Base-by-base conservation (phyloP, 2,113 vertebrate genomes). In the Andinoacara biseriatus region DNA sequence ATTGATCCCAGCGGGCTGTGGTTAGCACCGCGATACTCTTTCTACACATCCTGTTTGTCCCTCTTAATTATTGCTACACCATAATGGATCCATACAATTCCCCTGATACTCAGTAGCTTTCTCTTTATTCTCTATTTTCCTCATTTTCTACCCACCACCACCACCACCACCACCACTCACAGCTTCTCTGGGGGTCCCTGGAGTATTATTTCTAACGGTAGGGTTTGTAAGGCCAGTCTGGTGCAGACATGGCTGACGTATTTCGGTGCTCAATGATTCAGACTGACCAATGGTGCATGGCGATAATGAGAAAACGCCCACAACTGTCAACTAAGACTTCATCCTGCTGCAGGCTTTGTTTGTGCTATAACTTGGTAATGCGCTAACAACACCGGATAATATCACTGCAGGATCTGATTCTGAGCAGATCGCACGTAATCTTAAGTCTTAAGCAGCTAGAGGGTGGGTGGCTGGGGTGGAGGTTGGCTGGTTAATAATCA, bases 31-130 rank as follows among this genome's bases (percentile, higher is more conserved):
- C 86, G 76, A 26, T 81, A 80, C 65, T 87, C 78, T 61, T 80
- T 90, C 69, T 82, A 52, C 81, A 80, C 86, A 83, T 86, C 88
- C 81, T 86, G 86, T 91, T 93, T 91, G 88, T 92, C 88, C 90
- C 84, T 91, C 87, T 94, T 93, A 93, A 94, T 95, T 93, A 95
- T 74, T 58, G 80, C 78, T n/a, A 38, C 87, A 62, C 86, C 80
- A 84, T 87, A 91, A 93, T 75, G 54, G 88, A 92, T 92, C 78
- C 75, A 90, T 81, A 89, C 86, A 90, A 82, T 69, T 91, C 92
- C 91, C 90, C 74, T 82, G 89, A 90, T 80, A 85, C 86, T 85
- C 74, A 75, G 40, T 87, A 77, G 88, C 90, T 91, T 90, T 88
- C 77, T 76, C 85, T 77, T 40, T 74, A 26, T 65, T 59, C 77